Base-by-base conservation (phyloP, 2,888 invertebrate genomes). In the Stomorhina lunata region DNA sequence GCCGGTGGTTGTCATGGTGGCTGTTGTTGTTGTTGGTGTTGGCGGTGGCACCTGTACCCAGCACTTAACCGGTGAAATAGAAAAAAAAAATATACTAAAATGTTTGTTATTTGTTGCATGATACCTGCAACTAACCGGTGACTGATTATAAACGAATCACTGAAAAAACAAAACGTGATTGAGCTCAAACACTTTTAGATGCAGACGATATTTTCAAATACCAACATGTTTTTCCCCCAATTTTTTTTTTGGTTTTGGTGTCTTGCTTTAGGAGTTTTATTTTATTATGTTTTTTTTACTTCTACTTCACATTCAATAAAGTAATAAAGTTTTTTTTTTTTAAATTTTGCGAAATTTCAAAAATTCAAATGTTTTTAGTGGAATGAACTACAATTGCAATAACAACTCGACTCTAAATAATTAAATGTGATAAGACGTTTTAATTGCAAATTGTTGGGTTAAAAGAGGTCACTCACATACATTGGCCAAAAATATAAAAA, bases 191-290 rank as follows among this genome's bases (percentile, higher is more conserved):
- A n/a, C 43, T 69, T 43, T 6, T 27, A 59, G 82, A 79, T 69
- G 75, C 69, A 43, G 79, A 75, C 81, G 75, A 79, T 82, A 82
- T 82, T 69, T 65, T 69, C 57, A 80, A 82, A 82, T 82, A 59
- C 75, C 80, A 80, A 80, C 82, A 82, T 82, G 71, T 79, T 75
- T 75, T 65, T 71, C n/a, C 37, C 29, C 68, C 68, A 43, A 53
- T 37, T 6, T 53, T 29, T 73, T 68, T 69, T 72, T 68, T n/a
- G 2, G 15, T 69, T 29, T 57, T 40, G 17, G 2, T 20, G 17
- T 6, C 29, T n/a, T 65, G 55, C 43, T 71, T 34, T 61, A 20
- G 29, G 17, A 66, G 10, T 48, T 68, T 40, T 15, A 15, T 45
- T 48, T 57, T 61, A 22, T 40, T 57, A 59, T 59, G 34, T 75